Evolutionary conservation across 2,797 vertebrate genomes (phyloP).

Genomic region (Gallinago nigripennis): DNA sequence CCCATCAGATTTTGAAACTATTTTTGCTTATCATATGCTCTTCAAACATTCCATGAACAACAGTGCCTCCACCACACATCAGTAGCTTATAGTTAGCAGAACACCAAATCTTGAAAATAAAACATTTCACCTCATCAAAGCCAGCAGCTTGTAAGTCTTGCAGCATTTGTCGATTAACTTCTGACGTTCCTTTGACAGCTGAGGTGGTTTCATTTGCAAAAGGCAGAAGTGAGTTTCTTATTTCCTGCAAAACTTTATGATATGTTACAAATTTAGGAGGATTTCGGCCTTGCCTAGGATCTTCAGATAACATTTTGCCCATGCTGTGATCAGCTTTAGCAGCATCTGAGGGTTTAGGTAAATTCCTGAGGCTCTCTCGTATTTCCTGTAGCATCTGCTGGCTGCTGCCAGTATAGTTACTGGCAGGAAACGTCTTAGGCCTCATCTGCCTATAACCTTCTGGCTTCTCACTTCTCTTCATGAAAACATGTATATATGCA

Average conservation of each 20-base stretch:
- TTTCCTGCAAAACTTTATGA: constrained; percentile 94
- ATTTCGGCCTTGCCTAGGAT: constrained; percentile 88
- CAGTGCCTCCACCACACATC: not conserved
- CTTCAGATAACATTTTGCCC: constrained; percentile 84
- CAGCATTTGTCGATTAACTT: constrained; percentile 88
- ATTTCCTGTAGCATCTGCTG: constrained; percentile 98
- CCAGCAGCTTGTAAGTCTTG: constrained; percentile 85
- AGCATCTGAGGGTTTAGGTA: constrained; percentile 90
- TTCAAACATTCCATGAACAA: not conserved
- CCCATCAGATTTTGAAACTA: not conserved
- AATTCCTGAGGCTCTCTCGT: constrained; percentile 92
- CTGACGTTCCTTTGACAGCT: constrained; percentile 74
- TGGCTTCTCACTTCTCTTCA: constrained; percentile 97
- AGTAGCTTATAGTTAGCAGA: not conserved
- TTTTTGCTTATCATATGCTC: not conserved
- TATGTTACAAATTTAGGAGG: constrained; percentile 87
- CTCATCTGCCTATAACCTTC: constrained; percentile 98
- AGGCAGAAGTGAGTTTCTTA: constrained; percentile 91
- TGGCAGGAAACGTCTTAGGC: constrained; percentile 97
- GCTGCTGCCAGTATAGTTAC: constrained; percentile 93
- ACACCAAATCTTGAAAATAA: not conserved
- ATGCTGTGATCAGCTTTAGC: constrained; percentile 82
- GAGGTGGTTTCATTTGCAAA: constrained; percentile 87
- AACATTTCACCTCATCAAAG: constrained; percentile 90
- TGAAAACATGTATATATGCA: constrained; percentile 90